A percentile compares a stretch with the other conserved stretches of the same genome.
These are phyloP conservation scores for Stenotaenia linearis DNA, from an alignment of 2,888 invertebrate genomes.

Conservation along the genomic window DNA sequence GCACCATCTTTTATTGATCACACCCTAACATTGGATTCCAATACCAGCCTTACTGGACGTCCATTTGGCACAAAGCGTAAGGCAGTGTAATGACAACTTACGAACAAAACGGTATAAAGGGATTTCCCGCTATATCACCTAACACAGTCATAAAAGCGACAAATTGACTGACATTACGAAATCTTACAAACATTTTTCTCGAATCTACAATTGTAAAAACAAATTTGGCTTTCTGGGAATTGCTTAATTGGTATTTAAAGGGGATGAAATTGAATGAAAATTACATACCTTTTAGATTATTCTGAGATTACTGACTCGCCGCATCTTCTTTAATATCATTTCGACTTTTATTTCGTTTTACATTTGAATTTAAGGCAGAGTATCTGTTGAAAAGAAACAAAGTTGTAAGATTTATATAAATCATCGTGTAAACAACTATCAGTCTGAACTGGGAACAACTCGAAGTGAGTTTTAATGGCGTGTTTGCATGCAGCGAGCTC, in stretches of 20 bases:
- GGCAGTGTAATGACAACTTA: too few species aligned
- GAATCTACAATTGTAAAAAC: too few species aligned
- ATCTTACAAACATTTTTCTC: too few species aligned
- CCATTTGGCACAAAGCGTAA: background rate
- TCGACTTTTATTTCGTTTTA: background rate
- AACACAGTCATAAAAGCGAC: too few species aligned
- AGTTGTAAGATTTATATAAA: background rate
- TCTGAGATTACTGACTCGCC: background rate
- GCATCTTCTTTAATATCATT: background rate
- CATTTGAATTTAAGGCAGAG: background rate
- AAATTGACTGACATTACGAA: too few species aligned
- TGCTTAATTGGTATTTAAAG: too few species aligned
- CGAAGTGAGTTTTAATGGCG: background rate
- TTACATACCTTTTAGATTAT: background rate
- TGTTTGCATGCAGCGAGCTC: constrained; percentile 1
- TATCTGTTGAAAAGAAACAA: background rate
- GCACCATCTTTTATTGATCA: constrained; percentile 10
- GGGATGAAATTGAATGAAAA: too few species aligned
- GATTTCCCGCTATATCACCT: too few species aligned
- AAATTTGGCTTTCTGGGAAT: too few species aligned
- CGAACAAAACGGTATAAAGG: too few species aligned
- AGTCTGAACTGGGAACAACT: background rate
- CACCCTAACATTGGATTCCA: background rate
- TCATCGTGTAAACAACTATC: background rate
- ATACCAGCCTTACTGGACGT: background rate